Evolutionary conservation across 1,140 invertebrate genomes (phyloP).

Genomic region (Ephestia elutella): DNA sequence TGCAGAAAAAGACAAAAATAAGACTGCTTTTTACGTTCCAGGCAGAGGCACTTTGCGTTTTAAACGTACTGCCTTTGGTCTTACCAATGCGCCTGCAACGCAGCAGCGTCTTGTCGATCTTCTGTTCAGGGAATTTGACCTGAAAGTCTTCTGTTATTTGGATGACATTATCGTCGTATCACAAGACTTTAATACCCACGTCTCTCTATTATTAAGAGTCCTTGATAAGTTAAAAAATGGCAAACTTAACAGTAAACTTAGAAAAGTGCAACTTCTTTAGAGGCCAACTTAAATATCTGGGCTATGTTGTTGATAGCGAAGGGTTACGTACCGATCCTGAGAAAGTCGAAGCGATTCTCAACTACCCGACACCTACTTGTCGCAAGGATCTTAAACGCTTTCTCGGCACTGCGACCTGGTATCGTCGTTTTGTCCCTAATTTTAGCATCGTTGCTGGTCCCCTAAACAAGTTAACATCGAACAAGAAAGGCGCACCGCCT

Average conservation of each 20-base stretch:
- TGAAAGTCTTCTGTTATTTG: constrained; percentile 33
- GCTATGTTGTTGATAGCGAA: constrained; percentile 37
- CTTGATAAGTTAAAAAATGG: constrained; percentile 30
- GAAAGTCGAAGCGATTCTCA: constrained; percentile 35
- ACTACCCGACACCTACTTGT: not conserved
- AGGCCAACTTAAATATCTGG: constrained; percentile 35
- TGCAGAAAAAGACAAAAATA: constrained; percentile 16
- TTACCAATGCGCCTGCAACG: constrained; percentile 29
- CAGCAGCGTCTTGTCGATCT: constrained; percentile 36
- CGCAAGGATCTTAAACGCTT: constrained; percentile 7
- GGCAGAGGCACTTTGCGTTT: constrained; percentile 34
- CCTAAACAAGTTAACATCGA: constrained; percentile 31
- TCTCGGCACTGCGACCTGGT: constrained; percentile 59
- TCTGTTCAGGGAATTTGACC: constrained; percentile 30
- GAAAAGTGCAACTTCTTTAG: constrained; percentile 29
- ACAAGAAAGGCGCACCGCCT: constrained; percentile 24
- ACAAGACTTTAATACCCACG: constrained; percentile 30
- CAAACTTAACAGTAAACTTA: constrained; percentile 37
- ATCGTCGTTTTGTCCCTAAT: constrained; percentile 51
- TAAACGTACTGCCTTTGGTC: constrained; percentile 31
- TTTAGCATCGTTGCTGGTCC: not conserved
- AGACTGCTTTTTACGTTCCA: constrained; percentile 41
- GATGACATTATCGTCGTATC: constrained; percentile 48
- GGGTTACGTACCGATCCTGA: constrained; percentile 55
- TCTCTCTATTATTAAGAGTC: constrained; percentile 27